These are phyloP conservation scores for Helicoverpa assulta DNA, from an alignment of 2,888 invertebrate genomes.

Conservation along the genomic window DNA sequence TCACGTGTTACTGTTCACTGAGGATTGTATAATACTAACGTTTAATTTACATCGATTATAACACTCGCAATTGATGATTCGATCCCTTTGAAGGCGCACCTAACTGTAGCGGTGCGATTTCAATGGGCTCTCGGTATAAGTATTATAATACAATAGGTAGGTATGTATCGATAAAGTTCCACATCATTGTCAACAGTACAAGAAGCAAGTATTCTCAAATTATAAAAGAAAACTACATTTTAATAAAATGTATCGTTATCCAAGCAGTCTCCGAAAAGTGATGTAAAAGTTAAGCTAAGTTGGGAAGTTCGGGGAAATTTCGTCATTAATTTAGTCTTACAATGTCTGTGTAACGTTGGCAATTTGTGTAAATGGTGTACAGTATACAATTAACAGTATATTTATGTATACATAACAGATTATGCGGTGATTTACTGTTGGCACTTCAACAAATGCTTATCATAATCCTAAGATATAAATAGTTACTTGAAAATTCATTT, in stretches of 20 bases:
- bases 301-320: slow-evolving; percentile 21
- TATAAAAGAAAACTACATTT: slow-evolving; percentile 22
- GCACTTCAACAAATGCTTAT: slow-evolving; percentile 67
- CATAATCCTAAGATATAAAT: slow-evolving; percentile 72
- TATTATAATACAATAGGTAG: slow-evolving; percentile 42
- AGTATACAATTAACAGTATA: slow-evolving; percentile 38
- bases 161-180: slow-evolving; percentile 20
- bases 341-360: slow-evolving; percentile 36
- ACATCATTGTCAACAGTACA: slow-evolving; percentile 45
- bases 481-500: slow-evolving; percentile 71
- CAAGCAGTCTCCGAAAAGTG: slow-evolving; percentile 48
- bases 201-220: slow-evolving; percentile 40
- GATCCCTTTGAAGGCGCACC: slow-evolving; percentile 33
- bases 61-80: slow-evolving; percentile 39
- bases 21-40: slow-evolving; percentile 81
- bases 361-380: slow-evolving; percentile 46
- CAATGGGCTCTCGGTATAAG: slow-evolving; percentile 23
- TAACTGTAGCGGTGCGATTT: slow-evolving; percentile 13
- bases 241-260: slow-evolving; percentile 18
- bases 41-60: slow-evolving; percentile 71
- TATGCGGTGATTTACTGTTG: slow-evolving; percentile 61
- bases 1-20: slow-evolving; percentile 87
- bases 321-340: slow-evolving; percentile 26
- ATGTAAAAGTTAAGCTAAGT: slow-evolving; percentile 23
- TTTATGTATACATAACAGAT: slow-evolving; percentile 45